Conservation (phyloP, 2,797 vertebrate genomes). For the Sebastes umbrosus region DNA sequence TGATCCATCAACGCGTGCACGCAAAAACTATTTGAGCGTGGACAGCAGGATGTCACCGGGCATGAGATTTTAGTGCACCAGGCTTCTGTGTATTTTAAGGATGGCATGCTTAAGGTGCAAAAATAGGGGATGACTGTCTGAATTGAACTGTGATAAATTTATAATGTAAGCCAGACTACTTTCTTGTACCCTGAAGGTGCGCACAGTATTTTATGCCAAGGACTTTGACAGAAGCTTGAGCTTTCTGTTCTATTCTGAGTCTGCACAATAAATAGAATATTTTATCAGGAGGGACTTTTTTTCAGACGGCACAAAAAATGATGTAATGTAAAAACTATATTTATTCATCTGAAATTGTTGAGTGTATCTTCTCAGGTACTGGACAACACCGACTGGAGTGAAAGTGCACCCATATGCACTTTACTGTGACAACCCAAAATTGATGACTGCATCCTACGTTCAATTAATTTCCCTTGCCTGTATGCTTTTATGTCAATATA, state of each 20-base stretch:
- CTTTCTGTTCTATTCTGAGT: conserved; percentile 47
- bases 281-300: conserved; percentile 27
- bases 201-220: conserved; percentile 36
- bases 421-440: neutral
- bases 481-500: neutral
- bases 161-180: conserved; percentile 49
- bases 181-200: conserved; percentile 36
- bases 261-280: conserved; percentile 53
- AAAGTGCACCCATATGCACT: neutral
- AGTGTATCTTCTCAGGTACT: neutral
- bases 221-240: conserved; percentile 41
- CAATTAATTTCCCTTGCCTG: neutral
- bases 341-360: conserved; percentile 27
- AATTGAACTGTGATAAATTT: conserved; percentile 49
- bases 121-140: conserved; percentile 40
- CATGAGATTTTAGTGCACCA: conserved; percentile 12
- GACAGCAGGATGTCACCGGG: conserved; percentile 13
- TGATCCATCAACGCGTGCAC: conserved; percentile 29
- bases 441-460: neutral
- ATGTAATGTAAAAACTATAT: conserved; percentile 12
- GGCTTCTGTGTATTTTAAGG: conserved; percentile 33
- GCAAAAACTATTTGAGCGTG: neutral
- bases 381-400: neutral
- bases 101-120: conserved; percentile 28
- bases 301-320: conserved; percentile 19